These are phyloP conservation scores for Telenomus remus DNA, from an alignment of 1,140 invertebrate species.

Conservation along the genomic window DNA sequence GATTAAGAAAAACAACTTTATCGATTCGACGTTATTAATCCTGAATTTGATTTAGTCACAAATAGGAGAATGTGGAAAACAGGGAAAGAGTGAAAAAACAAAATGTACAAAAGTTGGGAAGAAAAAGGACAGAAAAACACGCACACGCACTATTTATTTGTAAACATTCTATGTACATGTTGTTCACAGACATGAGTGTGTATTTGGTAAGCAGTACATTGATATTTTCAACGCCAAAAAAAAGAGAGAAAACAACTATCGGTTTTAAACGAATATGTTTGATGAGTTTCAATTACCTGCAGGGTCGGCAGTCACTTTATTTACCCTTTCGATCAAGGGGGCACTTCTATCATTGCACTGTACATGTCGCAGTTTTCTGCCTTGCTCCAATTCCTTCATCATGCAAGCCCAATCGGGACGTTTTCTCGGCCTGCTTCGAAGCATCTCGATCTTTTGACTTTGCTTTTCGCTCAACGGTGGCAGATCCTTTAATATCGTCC, in stretches of 20 bases:
- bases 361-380: slow-evolving; percentile 85
- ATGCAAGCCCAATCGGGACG: slow-evolving; percentile 91
- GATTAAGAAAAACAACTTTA: slow-evolving; percentile 46
- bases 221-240: background rate
- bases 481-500: slow-evolving; percentile 72
- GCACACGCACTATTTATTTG: slow-evolving; percentile 30
- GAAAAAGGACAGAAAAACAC: slow-evolving; percentile 33
- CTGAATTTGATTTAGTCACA: slow-evolving; percentile 2
- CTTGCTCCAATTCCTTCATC: slow-evolving; percentile 91
- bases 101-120: slow-evolving; percentile 12
- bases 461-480: slow-evolving; percentile 75
- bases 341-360: slow-evolving; percentile 87
- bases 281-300: slow-evolving; percentile 72
- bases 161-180: slow-evolving; percentile 26
- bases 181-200: slow-evolving; percentile 22
- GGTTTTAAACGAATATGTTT: too few relatives aligned
- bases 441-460: slow-evolving; percentile 78
- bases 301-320: slow-evolving; percentile 76
- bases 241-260: background rate
- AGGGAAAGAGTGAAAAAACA: slow-evolving; percentile 1
- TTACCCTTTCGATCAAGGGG: slow-evolving; percentile 76
- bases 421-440: slow-evolving; percentile 84
- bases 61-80: background rate
- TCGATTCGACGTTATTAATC: slow-evolving; percentile 11
- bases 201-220: background rate